Percentiles rank a stretch among this genome's conserved stretches.
These are phyloP conservation scores for Gibbula magus DNA, from an alignment of 2,888 invertebrate genomes.

Conservation along the genomic window DNA sequence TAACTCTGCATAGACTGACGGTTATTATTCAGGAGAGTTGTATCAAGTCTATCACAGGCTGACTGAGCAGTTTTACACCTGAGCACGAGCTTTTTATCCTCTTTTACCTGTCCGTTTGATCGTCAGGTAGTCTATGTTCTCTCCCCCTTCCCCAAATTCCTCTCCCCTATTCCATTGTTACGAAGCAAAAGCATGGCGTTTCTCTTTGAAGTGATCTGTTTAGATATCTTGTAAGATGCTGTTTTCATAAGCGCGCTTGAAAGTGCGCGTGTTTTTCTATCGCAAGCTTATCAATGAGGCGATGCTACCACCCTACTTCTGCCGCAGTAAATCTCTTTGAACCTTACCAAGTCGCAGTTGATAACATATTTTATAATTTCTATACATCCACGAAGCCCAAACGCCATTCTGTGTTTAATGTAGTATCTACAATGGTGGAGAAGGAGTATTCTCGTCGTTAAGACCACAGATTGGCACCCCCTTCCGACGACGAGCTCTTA, in stretches of 20 bases:
- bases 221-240: conserved; percentile 17
- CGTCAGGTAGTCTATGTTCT: neutral
- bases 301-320: neutral
- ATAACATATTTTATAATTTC: conserved; percentile 9
- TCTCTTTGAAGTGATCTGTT: conserved; percentile 23
- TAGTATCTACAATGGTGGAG: neutral
- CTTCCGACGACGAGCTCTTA: neutral
- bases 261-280: neutral
- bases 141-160: conserved; percentile 12
- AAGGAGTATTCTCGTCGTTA: neutral
- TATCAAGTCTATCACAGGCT: no score
- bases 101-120: conserved; percentile 10
- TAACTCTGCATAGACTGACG: no score
- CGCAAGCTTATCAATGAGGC: neutral
- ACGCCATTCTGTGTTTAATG: conserved; percentile 11
- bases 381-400: neutral
- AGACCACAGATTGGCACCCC: neutral
- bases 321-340: conserved; percentile 2
- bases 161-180: neutral
- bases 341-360: conserved; percentile 14
- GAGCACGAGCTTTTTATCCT: no score
- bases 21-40: no score
- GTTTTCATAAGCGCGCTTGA: conserved; percentile 21
- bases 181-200: neutral
- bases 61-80: no score